Conservation (phyloP, 1,140 invertebrate genomes). For the Steinernema khuongi region DNA sequence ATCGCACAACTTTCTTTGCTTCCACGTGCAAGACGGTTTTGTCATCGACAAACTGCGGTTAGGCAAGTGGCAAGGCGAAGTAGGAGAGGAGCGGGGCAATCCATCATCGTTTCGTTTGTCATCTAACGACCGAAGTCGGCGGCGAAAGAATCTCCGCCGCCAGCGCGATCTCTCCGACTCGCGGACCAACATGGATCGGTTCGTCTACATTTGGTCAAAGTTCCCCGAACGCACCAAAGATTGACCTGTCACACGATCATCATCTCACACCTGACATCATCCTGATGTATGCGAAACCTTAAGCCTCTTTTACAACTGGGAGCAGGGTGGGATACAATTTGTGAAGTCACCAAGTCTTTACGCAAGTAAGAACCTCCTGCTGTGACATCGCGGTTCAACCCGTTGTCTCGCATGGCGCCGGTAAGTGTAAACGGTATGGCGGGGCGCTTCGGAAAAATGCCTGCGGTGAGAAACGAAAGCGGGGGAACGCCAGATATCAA, state of each 20-base stretch:
- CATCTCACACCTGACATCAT: no score
- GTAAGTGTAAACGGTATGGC: background rate
- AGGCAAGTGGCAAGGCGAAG: background rate
- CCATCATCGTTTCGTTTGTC: conserved; percentile 23
- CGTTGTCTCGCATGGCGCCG: background rate
- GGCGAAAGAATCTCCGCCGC: conserved; percentile 6
- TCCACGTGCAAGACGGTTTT: conserved; percentile 29
- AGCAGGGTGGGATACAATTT: no score
- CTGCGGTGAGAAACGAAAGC: background rate
- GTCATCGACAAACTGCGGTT: conserved; percentile 24
- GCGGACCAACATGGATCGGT: background rate
- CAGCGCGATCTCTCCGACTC: background rate
- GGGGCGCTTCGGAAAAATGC: background rate
- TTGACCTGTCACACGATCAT: background rate
- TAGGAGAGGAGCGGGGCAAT: conserved; percentile 19
- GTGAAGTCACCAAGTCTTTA: no score
- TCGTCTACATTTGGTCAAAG: background rate
- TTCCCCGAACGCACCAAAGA: conserved; percentile 14
- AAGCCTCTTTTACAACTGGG: no score
- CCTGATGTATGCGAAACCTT: no score
- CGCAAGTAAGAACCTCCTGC: background rate
- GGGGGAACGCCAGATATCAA: conserved; percentile 3
- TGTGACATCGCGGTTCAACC: background rate
- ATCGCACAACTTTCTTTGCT: conserved; percentile 17
- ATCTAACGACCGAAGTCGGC: conserved; percentile 8